Evolutionary conservation across 2,888 invertebrate genomes (phyloP).

Genomic region (Macrostomum cliftonense): DNA sequence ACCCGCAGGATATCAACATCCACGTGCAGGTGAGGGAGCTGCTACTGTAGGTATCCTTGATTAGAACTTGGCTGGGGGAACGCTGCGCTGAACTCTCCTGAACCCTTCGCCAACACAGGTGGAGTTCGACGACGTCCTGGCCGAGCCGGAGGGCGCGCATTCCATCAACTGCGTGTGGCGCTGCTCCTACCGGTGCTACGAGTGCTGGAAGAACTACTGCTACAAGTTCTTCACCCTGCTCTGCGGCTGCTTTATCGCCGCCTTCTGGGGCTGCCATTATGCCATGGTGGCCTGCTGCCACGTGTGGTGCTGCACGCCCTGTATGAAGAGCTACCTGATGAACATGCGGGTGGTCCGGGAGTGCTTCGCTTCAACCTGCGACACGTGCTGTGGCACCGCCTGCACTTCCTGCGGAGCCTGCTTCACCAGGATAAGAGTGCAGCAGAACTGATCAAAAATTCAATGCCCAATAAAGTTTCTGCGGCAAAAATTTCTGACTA

Average conservation of each 20-base stretch:
- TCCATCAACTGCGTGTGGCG: slow-evolving; percentile 47
- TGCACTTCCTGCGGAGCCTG: too few species aligned
- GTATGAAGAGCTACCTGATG: slow-evolving; percentile 39
- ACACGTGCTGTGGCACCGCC: too few species aligned
- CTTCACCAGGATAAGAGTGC: too few species aligned
- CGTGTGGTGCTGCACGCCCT: slow-evolving; percentile 55
- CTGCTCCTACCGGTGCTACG: slow-evolving; percentile 48
- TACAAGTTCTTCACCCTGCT: slow-evolving; percentile 49
- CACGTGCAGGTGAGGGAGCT: slow-evolving; percentile 13
- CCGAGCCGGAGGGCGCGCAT: slow-evolving; percentile 36
- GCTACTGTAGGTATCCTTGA: too few species aligned
- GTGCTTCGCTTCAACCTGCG: too few species aligned
- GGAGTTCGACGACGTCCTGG: slow-evolving; percentile 37
- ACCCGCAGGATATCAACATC: slow-evolving; percentile 15
- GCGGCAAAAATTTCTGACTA: too few species aligned
- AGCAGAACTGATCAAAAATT: too few species aligned
- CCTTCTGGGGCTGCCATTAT: slow-evolving; percentile 37
- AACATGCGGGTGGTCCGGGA: too few species aligned
- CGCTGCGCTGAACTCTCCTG: too few species aligned
- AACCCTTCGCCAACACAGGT: not conserved
- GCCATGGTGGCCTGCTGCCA: slow-evolving; percentile 44
- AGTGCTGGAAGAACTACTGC: slow-evolving; percentile 47
- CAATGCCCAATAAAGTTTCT: too few species aligned
- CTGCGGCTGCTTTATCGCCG: slow-evolving; percentile 48
- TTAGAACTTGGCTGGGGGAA: too few species aligned